A percentile compares a stretch with the other conserved stretches of the same genome.
Evolutionary conservation across 2,113 vertebrate species (phyloP).

Genomic region (Chaetorhynchus papuensis): DNA sequence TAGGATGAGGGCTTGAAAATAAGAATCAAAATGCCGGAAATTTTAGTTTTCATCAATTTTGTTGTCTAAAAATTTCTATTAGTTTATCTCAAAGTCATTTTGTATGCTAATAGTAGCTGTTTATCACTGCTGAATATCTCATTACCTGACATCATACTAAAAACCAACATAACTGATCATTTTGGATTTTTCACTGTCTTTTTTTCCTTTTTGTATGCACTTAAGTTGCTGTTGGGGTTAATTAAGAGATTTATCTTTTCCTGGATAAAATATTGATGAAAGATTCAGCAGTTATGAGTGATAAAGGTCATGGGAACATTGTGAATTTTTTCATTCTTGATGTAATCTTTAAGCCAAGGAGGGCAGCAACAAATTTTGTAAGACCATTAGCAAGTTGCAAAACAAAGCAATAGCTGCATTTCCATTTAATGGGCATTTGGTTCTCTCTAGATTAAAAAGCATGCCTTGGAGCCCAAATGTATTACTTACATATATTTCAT

Average conservation of each 20-base stretch:
- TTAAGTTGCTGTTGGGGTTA: not conserved
- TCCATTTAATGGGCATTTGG: not conserved
- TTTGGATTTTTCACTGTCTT: not conserved
- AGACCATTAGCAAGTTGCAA: not conserved
- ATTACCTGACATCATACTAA: rapidly evolving
- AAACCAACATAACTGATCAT: not conserved
- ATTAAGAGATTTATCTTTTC: not conserved
- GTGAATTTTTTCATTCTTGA: not conserved
- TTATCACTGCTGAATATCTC: not conserved
- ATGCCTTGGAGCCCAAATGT: not conserved
- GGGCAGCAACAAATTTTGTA: not conserved
- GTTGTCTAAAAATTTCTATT: not conserved
- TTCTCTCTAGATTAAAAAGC: not conserved
- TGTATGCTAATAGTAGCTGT: not conserved
- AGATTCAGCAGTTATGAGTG: not conserved
- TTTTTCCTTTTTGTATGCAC: not conserved
- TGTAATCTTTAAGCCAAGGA: not conserved
- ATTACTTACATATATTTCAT: not conserved
- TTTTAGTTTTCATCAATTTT: not conserved
- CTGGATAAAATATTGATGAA: not conserved
- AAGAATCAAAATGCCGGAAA: not conserved
- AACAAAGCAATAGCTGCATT: not conserved
- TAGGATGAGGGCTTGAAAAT: not conserved
- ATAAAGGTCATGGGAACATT: not conserved
- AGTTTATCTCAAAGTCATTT: not conserved